phyloP scores from a whole-genome alignment of 2,888 invertebrate genomes.

The Nebria brevicollis region DNA sequence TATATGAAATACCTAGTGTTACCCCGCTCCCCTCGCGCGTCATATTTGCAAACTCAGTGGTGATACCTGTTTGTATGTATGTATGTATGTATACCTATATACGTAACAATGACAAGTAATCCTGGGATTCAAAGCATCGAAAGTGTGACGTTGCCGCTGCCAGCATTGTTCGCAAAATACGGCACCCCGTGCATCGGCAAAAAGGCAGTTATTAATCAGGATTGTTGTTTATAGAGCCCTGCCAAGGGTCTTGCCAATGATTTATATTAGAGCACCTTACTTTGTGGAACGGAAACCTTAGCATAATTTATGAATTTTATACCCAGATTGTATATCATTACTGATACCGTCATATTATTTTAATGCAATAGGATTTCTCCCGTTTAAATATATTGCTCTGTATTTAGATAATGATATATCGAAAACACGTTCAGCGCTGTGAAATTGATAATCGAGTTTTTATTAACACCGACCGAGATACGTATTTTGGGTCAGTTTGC shows the following conservation, averaged over 20 bases:
- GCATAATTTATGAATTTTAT: neutral
- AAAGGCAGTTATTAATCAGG: constrained; percentile 16
- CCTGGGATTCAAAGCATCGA: constrained; percentile 40
- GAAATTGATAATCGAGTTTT: too few species aligned
- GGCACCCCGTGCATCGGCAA: neutral
- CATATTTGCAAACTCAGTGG: neutral
- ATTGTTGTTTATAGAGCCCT: neutral
- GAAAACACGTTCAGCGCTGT: too few species aligned
- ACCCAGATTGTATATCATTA: neutral
- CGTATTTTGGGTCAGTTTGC: too few species aligned
- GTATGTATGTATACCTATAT: neutral
- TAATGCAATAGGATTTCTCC: neutral
- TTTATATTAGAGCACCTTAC: neutral
- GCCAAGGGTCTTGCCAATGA: neutral
- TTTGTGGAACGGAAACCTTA: neutral
- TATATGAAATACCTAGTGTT: constrained; percentile 41
- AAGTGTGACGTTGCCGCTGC: constrained; percentile 13
- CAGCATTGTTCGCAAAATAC: constrained; percentile 8
- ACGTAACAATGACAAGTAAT: constrained; percentile 40
- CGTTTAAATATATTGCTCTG: neutral
- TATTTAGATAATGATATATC: too few species aligned
- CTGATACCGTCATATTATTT: neutral
- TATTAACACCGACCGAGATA: too few species aligned
- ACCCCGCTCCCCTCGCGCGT: neutral
- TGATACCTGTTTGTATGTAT: neutral